Evolutionary conservation across 2,797 vertebrate species (phyloP), one percentile per base, ranked within the genome.

Genomic region (Clarias laeviceps): DNA sequence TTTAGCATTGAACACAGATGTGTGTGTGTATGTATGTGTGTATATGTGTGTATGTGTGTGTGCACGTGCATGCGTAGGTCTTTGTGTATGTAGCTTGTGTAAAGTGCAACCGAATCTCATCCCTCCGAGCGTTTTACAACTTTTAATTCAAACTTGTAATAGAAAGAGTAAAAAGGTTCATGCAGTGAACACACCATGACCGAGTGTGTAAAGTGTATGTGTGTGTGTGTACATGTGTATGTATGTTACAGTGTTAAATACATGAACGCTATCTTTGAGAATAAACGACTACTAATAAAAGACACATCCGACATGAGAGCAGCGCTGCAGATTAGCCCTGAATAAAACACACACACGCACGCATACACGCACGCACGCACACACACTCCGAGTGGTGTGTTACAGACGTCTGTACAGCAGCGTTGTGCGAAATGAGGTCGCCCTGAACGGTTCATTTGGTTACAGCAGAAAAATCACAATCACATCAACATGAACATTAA

Each of bases 391-490:
- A 24, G 70, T 50, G 70, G 82, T 62, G 82, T 83, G 70, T 76
- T 77, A 77, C 82, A 84, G 68, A 78, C 85, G 72, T 82, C 70
- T 64, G 72, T 77, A 85, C 61, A 86, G 81, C 85, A 78, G 72
- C 76, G 56, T 66, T 84, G 82, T 84, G 73, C 73, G 45, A 29
- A 77, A 73, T 77, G 82, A 84, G 82, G 72, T 84, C 40, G 29
- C 96, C 97, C 97, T 97, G 97, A 97, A 96, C 95, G 96, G 96
- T 95, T 96, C 92, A 96, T 99, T 98, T 99, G 97, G 97, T 97
- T 96, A 96, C 96, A 98, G 97, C 96, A 96, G 95, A 96, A 92
- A 95, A 84, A 82, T 82, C 73, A 81, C 84, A 82, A 85, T 85
- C 79, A 76, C 69, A 56, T 81, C 79, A 32, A 68, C 62, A 81